These are phyloP conservation scores for Allygus modestus DNA, from an alignment of 2,888 invertebrate genomes.

Conservation along the genomic window DNA sequence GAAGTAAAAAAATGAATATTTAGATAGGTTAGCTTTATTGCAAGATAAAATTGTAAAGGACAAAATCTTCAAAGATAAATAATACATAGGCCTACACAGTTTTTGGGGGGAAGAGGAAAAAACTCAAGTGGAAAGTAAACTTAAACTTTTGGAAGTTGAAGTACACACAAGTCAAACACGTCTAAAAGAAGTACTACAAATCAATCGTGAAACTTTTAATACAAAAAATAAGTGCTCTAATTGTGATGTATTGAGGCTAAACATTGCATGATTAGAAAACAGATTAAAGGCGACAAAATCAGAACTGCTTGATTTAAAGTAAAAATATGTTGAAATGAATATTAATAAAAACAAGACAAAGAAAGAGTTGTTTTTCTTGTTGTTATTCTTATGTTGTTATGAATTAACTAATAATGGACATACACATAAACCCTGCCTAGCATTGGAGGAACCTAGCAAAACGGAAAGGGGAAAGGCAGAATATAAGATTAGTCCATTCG, in stretches of 20 bases:
- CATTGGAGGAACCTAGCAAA: too few species aligned
- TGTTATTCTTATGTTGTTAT: too few species aligned
- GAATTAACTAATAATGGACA: too few species aligned
- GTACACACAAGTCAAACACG: background rate
- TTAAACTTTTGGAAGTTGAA: background rate
- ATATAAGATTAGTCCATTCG: too few species aligned
- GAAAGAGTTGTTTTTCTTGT: too few species aligned
- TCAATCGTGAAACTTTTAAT: background rate
- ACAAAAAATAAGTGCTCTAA: too few species aligned
- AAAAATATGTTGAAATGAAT: background rate
- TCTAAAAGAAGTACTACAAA: background rate
- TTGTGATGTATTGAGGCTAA: background rate
- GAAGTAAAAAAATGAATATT: background rate
- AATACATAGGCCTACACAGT: background rate
- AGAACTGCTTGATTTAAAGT: background rate
- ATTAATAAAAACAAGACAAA: background rate
- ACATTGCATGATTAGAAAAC: background rate
- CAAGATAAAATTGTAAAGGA: background rate
- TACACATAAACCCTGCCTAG: too few species aligned
- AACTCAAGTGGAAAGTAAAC: background rate
- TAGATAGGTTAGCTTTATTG: background rate
- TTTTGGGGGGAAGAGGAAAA: background rate
- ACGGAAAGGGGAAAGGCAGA: too few species aligned
- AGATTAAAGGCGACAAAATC: background rate
- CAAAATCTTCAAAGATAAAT: background rate